Evolutionary conservation across 1,140 invertebrate genomes (phyloP).

Genomic region (Aphidius ervi): DNA sequence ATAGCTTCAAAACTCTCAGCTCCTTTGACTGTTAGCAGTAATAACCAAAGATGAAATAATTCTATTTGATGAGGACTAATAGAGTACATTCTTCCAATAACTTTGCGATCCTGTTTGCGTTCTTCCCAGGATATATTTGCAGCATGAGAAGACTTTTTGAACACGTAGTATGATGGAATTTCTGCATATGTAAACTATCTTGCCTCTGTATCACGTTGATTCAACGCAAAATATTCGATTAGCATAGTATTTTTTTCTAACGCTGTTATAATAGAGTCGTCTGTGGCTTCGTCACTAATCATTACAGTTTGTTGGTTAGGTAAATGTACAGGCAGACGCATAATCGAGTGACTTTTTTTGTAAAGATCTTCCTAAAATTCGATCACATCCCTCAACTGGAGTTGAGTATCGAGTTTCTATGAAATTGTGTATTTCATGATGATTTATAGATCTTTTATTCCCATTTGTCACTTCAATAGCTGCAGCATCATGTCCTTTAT

Average conservation of each 20-base stretch:
- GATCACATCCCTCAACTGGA: constrained; percentile 7
- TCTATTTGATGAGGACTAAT: constrained; percentile 22
- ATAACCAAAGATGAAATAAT: constrained; percentile 18
- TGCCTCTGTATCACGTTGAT: constrained; percentile 12
- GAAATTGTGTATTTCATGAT: constrained; percentile 10
- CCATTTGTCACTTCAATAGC: constrained; percentile 12
- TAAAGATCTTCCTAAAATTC: constrained; percentile 6
- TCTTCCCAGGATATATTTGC: constrained; percentile 12
- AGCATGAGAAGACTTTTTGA: background rate
- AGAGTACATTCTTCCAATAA: constrained; percentile 21
- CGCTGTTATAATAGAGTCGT: constrained; percentile 3
- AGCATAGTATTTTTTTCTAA: constrained; percentile 8
- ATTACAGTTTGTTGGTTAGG: constrained; percentile 3
- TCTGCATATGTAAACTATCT: constrained; percentile 13
- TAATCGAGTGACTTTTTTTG: constrained; percentile 2
- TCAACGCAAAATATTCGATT: constrained; percentile 14
- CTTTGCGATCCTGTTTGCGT: constrained; percentile 14
- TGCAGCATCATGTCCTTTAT: constrained; percentile 14
- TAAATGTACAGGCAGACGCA: constrained; percentile 14
- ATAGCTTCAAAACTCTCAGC: constrained; percentile 13
- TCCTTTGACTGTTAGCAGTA: constrained; percentile 15
- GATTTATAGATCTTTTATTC: constrained; percentile 10
- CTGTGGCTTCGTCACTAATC: background rate
- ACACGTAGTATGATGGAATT: constrained; percentile 16
- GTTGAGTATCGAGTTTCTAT: constrained; percentile 11